Evolutionary conservation across 2,888 invertebrate species (phyloP).

Genomic region (Emmelina monodactyla): DNA sequence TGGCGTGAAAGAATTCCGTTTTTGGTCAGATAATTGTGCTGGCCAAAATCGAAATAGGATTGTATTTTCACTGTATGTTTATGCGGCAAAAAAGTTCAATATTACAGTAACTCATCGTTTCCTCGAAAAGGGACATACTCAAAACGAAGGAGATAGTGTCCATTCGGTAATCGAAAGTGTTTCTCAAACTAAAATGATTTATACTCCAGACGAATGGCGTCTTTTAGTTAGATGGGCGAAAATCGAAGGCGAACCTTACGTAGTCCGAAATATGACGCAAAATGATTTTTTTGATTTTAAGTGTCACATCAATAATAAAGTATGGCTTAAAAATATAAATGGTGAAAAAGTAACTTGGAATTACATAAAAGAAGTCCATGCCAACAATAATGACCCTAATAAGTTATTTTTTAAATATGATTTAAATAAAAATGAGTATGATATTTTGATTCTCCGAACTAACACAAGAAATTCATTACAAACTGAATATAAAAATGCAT

Average conservation of each 20-base stretch:
- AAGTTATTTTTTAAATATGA: too few species aligned
- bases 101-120: slow-evolving; percentile 5
- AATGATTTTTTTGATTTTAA: slow-evolving; percentile 15
- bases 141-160: slow-evolving; percentile 9
- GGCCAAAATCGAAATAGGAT: slow-evolving; percentile 15
- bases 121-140: slow-evolving; percentile 11
- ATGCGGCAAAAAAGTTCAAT: slow-evolving; percentile 1
- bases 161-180: slow-evolving; percentile 7
- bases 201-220: slow-evolving; percentile 14
- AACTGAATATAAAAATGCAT: too few species aligned
- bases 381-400: slow-evolving; percentile 12
- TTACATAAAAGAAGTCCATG: slow-evolving; percentile 14
- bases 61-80: slow-evolving; percentile 11
- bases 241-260: slow-evolving; percentile 13
- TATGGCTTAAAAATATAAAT: slow-evolving; percentile 13
- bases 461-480: too few species aligned
- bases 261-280: slow-evolving; percentile 9
- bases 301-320: slow-evolving; percentile 13
- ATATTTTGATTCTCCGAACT: too few species aligned
- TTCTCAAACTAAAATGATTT: slow-evolving; percentile 7
- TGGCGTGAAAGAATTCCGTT: slow-evolving; percentile 4
- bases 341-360: slow-evolving; percentile 10
- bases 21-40: slow-evolving; percentile 12
- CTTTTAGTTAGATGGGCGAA: slow-evolving; percentile 13
- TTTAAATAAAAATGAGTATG: too few species aligned